phyloP scores from a whole-genome alignment of 1,140 invertebrate genomes.

The Anagrus nilaparvatae region DNA sequence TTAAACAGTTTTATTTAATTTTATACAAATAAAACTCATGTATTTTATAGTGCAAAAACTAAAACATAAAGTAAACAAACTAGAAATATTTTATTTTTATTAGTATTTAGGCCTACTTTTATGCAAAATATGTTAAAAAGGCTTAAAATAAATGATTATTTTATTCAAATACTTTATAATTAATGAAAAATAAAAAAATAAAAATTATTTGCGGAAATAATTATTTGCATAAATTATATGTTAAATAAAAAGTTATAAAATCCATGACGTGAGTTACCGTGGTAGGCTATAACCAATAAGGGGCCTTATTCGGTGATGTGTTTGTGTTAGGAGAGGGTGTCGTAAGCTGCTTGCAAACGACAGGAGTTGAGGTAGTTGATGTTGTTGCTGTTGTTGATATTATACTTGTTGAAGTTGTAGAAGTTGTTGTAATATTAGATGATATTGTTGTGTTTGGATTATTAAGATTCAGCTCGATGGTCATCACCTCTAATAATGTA shows the following conservation, averaged over 20 bases:
- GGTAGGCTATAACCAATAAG: constrained; percentile 41
- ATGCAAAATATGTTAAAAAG: no score
- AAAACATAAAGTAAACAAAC: no score
- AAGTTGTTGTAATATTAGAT: no score
- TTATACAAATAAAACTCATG: no score
- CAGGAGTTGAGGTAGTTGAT: constrained; percentile 36
- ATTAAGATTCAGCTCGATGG: constrained; percentile 40
- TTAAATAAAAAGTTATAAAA: constrained; percentile 30
- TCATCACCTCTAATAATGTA: constrained; percentile 38
- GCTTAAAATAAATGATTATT: no score
- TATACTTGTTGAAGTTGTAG: neutral
- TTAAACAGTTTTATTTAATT: no score
- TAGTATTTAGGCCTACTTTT: no score
- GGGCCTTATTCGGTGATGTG: constrained; percentile 41
- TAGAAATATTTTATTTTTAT: no score
- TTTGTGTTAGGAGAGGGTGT: constrained; percentile 43
- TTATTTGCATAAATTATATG: neutral
- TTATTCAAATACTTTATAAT: constrained; percentile 1
- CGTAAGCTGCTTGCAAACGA: constrained; percentile 42
- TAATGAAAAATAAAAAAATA: neutral
- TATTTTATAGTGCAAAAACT: no score
- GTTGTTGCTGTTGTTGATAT: constrained; percentile 5
- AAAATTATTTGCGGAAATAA: neutral
- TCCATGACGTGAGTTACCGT: constrained; percentile 44
- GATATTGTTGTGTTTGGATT: constrained; percentile 36